Conservation (phyloP, 2,113 vertebrate species). For the Tinamus guttatus region DNA sequence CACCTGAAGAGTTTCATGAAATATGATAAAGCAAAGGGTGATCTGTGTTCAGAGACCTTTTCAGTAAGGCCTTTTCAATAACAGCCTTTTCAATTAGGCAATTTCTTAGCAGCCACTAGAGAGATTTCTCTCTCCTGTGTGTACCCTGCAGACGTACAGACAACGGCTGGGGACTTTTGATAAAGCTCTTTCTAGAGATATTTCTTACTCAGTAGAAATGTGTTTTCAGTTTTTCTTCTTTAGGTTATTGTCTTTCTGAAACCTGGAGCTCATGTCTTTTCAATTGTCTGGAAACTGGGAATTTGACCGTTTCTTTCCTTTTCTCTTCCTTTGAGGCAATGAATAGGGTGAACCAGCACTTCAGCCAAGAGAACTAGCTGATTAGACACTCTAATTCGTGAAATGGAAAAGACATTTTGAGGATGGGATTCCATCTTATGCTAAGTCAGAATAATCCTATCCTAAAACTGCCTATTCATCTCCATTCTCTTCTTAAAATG, state of each 20-base stretch:
- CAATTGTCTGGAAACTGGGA: background rate
- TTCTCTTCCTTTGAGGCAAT: background rate
- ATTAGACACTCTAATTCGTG: background rate
- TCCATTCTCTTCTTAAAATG: background rate
- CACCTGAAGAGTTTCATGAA: background rate
- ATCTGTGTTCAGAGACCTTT: background rate
- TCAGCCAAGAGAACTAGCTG: background rate
- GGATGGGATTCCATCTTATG: background rate
- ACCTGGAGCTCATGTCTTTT: background rate
- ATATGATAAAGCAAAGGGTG: background rate
- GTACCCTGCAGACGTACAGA: background rate
- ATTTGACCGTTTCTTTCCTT: background rate
- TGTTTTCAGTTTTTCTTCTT: background rate
- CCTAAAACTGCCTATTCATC: background rate
- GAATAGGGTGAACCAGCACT: background rate
- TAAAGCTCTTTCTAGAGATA: background rate
- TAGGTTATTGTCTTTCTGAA: background rate
- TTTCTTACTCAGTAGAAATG: background rate
- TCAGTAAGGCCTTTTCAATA: background rate
- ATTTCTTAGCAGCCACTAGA: background rate
- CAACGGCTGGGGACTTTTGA: background rate
- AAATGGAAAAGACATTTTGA: background rate
- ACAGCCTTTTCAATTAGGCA: background rate
- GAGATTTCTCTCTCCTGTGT: background rate
- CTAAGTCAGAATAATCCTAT: background rate